phyloP scores from a whole-genome alignment of 2,797 vertebrate species.

The Hydrocynus forskahlii region DNA sequence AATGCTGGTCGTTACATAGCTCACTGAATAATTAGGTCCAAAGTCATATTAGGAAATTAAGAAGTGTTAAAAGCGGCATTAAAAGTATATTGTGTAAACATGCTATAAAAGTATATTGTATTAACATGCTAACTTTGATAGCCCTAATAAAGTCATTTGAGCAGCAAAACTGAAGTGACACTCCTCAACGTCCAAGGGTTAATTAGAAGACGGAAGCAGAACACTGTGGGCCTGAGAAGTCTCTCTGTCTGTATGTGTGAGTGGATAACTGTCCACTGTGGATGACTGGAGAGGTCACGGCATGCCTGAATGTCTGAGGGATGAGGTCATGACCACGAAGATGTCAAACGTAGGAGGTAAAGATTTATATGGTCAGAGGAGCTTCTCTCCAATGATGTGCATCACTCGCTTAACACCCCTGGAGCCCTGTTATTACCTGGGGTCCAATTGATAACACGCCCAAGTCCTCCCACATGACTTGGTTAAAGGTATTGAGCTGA shows the following conservation, averaged over 20 bases:
- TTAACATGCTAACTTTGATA: too few species aligned
- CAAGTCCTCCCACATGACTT: background rate
- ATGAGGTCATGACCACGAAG: conserved; percentile 24
- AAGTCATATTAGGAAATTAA: too few species aligned
- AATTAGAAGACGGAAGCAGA: background rate
- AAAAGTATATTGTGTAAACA: too few species aligned
- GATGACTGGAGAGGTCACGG: conserved; percentile 26
- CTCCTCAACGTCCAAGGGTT: too few species aligned
- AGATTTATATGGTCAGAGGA: conserved; percentile 15
- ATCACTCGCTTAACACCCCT: conserved; percentile 1
- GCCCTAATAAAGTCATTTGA: too few species aligned
- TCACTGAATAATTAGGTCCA: too few species aligned
- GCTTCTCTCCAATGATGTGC: conserved; percentile 5
- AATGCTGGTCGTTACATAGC: too few species aligned
- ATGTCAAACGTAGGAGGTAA: conserved; percentile 32
- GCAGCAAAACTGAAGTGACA: too few species aligned
- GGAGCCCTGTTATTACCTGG: conserved; percentile 5
- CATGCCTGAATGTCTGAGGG: background rate
- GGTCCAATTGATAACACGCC: background rate
- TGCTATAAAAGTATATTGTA: too few species aligned
- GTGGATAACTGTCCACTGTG: background rate
- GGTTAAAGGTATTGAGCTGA: background rate
- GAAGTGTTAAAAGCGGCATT: too few species aligned
- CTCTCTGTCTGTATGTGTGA: background rate
- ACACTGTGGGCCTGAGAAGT: background rate